phyloP scores from a whole-genome alignment of 2,797 vertebrate species.

The Pelochelys cantorii region DNA sequence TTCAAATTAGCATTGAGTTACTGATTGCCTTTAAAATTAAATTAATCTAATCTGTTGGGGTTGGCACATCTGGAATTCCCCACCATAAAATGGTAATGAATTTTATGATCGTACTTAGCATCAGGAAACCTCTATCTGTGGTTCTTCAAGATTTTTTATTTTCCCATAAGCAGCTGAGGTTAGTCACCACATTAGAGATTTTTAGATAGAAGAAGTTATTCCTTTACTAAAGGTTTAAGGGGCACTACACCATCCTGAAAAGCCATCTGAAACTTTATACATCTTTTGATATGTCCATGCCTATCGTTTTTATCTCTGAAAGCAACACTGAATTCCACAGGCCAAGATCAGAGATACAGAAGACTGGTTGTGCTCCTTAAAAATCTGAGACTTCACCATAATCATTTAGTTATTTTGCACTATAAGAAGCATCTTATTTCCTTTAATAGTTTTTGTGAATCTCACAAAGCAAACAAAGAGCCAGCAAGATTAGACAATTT shows the following conservation, averaged over 20 bases:
- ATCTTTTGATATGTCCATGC: neutral
- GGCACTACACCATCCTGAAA: slow-evolving; percentile 26
- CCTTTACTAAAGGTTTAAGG: slow-evolving; percentile 34
- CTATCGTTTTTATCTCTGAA: slow-evolving; percentile 9
- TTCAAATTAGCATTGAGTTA: neutral
- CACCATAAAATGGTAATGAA: neutral
- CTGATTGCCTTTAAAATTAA: slow-evolving; percentile 10
- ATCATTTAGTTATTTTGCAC: slow-evolving; percentile 12
- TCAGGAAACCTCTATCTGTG: slow-evolving; percentile 10
- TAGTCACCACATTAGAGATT: neutral
- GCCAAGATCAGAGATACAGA: slow-evolving; percentile 25
- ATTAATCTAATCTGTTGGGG: neutral
- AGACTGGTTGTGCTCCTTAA: slow-evolving; percentile 22
- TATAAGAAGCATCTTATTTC: neutral
- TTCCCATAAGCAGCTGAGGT: neutral
- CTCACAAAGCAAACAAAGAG: slow-evolving; percentile 60
- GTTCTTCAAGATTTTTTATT: neutral
- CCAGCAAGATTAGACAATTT: neutral
- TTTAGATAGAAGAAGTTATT: slow-evolving; percentile 42
- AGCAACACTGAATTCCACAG: neutral
- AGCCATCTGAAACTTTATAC: slow-evolving; percentile 36
- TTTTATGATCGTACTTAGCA: slow-evolving; percentile 10
- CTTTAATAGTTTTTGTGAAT: slow-evolving; percentile 16
- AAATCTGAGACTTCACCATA: neutral
- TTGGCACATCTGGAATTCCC: slow-evolving; percentile 23